Percentiles rank a stretch among this genome's conserved stretches.
These are phyloP conservation scores for Synanthedon andrenaeformis DNA, from an alignment of 2,888 invertebrate genomes.

Conservation along the genomic window DNA sequence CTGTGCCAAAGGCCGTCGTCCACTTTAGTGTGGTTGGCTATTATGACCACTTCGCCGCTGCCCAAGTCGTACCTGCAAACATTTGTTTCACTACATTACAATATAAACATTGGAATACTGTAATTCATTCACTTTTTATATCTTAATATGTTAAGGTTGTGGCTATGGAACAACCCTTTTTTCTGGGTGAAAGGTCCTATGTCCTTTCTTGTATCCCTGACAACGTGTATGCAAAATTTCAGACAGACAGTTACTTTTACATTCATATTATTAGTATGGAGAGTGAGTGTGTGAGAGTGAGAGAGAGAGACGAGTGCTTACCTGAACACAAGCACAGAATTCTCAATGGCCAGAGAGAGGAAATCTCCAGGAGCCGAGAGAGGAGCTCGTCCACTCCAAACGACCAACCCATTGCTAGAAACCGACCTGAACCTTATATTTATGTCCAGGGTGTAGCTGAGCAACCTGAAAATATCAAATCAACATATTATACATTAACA, in stretches of 20 bases:
- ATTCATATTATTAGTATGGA: too few species aligned
- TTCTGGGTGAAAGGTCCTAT: too few species aligned
- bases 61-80: constrained; percentile 84
- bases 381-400: constrained; percentile 85
- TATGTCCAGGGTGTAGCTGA: constrained; percentile 87
- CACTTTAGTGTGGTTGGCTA: constrained; percentile 86
- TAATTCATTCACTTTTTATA: too few species aligned
- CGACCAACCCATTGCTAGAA: constrained; percentile 78
- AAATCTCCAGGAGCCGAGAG: constrained; percentile 71
- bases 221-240: too few species aligned
- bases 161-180: too few species aligned
- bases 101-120: too few species aligned
- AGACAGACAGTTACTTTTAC: background rate
- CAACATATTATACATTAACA: too few species aligned
- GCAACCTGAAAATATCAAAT: constrained; percentile 68
- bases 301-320: constrained; percentile 17
- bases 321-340: constrained; percentile 77
- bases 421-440: constrained; percentile 87
- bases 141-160: too few species aligned
- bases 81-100: too few species aligned
- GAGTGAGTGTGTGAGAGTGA: background rate
- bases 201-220: too few species aligned
- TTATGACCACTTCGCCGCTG: constrained; percentile 86
- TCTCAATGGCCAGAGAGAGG: constrained; percentile 85
- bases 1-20: constrained; percentile 85